phyloP scores from a whole-genome alignment of 2,797 vertebrate species.

The Toxotes lorentzi region DNA sequence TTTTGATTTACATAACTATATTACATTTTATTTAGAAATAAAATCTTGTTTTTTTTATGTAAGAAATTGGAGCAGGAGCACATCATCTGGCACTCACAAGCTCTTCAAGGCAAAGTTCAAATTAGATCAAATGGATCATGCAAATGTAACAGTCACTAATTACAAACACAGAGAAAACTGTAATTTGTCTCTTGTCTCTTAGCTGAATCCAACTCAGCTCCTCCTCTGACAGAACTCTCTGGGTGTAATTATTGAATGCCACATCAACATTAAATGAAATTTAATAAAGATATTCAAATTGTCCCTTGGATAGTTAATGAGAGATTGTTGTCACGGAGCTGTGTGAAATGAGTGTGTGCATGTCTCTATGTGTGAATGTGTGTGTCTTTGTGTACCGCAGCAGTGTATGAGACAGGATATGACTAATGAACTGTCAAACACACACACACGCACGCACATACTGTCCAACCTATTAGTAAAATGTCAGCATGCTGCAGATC shows the following conservation, averaged over 20 bases:
- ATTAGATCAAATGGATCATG: slow-evolving; percentile 45
- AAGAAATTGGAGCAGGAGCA: neutral
- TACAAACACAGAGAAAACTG: slow-evolving; percentile 10
- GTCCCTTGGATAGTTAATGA: slow-evolving; percentile 31
- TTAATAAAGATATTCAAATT: slow-evolving; percentile 39
- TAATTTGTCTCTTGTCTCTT: slow-evolving; percentile 33
- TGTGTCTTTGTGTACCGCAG: slow-evolving; percentile 21
- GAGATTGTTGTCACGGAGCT: slow-evolving; percentile 20
- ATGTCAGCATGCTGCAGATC: slow-evolving; percentile 57
- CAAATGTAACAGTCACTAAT: slow-evolving; percentile 45
- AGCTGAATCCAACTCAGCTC: slow-evolving; percentile 35
- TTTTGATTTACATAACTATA: neutral
- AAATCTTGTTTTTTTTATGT: neutral
- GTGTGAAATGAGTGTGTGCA: slow-evolving; percentile 32
- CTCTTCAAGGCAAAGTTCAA: slow-evolving; percentile 12
- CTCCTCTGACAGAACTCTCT: slow-evolving; percentile 13
- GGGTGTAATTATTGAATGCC: slow-evolving; percentile 25
- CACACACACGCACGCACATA: neutral
- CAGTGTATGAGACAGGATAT: slow-evolving; percentile 50
- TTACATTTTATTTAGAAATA: neutral
- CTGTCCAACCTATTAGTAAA: slow-evolving; percentile 58
- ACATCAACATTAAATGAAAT: slow-evolving; percentile 22
- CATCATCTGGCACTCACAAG: too few species aligned
- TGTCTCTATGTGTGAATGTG: neutral
- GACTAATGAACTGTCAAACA: slow-evolving; percentile 65